Evolutionary conservation across 30 jellyfish, hydroid and myxozoan species (phyloP).

Genomic region (Chironex yamaguchii): DNA sequence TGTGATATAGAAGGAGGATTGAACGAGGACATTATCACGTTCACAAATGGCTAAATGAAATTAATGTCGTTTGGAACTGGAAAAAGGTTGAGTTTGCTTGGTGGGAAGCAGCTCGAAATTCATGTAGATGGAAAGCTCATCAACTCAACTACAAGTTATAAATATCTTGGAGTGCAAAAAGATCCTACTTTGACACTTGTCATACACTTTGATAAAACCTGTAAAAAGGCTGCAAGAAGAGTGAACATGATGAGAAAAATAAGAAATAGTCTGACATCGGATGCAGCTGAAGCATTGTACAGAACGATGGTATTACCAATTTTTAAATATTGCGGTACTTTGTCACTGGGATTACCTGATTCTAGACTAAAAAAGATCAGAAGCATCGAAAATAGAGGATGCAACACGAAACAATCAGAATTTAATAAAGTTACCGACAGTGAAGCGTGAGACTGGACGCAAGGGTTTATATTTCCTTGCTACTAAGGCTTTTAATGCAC

Average conservation of each 20-base stretch:
- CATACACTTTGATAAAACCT: neutral
- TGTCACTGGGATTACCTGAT: constrained; percentile 52
- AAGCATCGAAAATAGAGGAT: constrained; percentile 45
- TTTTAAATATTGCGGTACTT: constrained; percentile 40
- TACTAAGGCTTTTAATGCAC: constrained; percentile 55
- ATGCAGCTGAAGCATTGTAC: constrained; percentile 68
- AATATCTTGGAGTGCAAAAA: constrained; percentile 60
- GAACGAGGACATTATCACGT: constrained; percentile 7
- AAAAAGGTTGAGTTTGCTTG: constrained; percentile 20
- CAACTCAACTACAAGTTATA: constrained; percentile 20
- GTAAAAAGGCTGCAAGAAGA: constrained; percentile 67
- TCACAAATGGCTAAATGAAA: constrained; percentile 24
- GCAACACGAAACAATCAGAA: constrained; percentile 47
- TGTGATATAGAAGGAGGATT: constrained; percentile 13
- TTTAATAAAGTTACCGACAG: constrained; percentile 57
- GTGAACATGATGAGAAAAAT: constrained; percentile 57
- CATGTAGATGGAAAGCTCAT: constrained; percentile 46
- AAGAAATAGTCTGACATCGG: constrained; percentile 23
- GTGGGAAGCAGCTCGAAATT: constrained; percentile 49
- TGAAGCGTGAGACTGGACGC: constrained; percentile 71
- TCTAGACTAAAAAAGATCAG: constrained; percentile 40
- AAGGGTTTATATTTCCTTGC: constrained; percentile 59
- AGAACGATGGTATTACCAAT: constrained; percentile 62
- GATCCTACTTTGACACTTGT: constrained; percentile 66
- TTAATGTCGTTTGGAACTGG: constrained; percentile 47